These are phyloP conservation scores for Drosophila anomalata DNA, from an alignment of 2,888 invertebrate genomes.

Conservation along the genomic window DNA sequence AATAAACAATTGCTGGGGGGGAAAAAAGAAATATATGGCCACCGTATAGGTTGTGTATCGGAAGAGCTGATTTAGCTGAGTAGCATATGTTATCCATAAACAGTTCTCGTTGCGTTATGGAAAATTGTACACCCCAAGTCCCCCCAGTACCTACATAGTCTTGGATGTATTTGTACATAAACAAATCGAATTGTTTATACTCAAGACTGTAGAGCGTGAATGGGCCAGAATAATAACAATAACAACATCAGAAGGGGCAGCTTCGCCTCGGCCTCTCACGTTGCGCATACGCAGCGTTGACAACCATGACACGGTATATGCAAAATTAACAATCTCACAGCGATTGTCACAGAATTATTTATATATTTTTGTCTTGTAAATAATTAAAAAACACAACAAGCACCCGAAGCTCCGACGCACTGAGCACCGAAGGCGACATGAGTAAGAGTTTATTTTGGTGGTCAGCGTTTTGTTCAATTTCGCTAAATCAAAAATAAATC, in stretches of 20 bases:
- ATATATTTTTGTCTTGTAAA: slow-evolving; percentile 69
- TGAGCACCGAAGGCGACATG: slow-evolving; percentile 61
- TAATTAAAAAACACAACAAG: slow-evolving; percentile 59
- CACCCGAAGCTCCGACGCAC: neutral
- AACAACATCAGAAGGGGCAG: slow-evolving; percentile 28
- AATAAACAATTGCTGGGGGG: slow-evolving; percentile 53
- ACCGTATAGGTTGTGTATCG: slow-evolving; percentile 30
- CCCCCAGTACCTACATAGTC: neutral
- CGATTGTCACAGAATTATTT: slow-evolving; percentile 46
- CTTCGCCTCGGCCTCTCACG: slow-evolving; percentile 13
- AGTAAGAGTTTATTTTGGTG: slow-evolving; percentile 73
- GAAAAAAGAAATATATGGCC: slow-evolving; percentile 20
- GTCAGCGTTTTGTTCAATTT: slow-evolving; percentile 63
- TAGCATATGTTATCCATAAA: slow-evolving; percentile 70
- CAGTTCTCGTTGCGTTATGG: slow-evolving; percentile 60
- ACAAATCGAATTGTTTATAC: slow-evolving; percentile 64
- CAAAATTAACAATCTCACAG: slow-evolving; percentile 11
- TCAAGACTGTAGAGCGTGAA: slow-evolving; percentile 60
- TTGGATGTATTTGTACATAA: slow-evolving; percentile 52
- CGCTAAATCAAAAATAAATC: slow-evolving; percentile 76
- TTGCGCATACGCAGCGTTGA: slow-evolving; percentile 66
- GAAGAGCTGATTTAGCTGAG: slow-evolving; percentile 34
- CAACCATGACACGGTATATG: slow-evolving; percentile 44
- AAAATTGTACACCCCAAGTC: slow-evolving; percentile 48
- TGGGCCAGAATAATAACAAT: slow-evolving; percentile 50